Evolutionary conservation across 2,888 invertebrate species (phyloP).

Genomic region (Agrochola macilenta): DNA sequence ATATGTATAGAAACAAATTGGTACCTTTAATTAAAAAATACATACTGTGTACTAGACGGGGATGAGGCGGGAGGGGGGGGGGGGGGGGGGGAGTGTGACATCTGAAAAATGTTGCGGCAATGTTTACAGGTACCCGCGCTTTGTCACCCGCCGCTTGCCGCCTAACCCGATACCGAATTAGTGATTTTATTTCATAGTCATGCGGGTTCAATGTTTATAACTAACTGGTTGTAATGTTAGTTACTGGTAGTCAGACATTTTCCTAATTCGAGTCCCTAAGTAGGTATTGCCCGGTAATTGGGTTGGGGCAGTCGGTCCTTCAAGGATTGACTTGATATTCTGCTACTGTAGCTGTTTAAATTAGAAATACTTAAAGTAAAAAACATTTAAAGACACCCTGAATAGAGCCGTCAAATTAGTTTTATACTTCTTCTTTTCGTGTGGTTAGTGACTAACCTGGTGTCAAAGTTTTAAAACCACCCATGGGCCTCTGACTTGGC

Average conservation of each 20-base stretch:
- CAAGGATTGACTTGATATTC: neutral
- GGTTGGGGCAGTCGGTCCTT: neutral
- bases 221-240: neutral
- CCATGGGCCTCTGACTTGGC: no score
- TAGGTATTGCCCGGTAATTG: neutral
- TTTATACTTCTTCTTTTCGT: no score
- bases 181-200: conserved; percentile 46
- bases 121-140: conserved; percentile 73
- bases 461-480: no score
- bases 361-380: neutral
- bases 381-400: neutral
- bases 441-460: no score
- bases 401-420: neutral
- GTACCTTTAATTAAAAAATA: neutral
- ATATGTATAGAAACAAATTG: neutral
- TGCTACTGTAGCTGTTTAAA: neutral
- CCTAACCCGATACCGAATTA: conserved; percentile 65
- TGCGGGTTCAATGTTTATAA: neutral
- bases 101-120: conserved; percentile 79
- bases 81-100: conserved; percentile 66
- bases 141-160: conserved; percentile 77
- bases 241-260: neutral
- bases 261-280: no score
- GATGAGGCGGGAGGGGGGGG: no score
- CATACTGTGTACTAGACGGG: neutral